Conservation (phyloP, 2,888 invertebrate genomes). For the Cerastis leucographa region DNA sequence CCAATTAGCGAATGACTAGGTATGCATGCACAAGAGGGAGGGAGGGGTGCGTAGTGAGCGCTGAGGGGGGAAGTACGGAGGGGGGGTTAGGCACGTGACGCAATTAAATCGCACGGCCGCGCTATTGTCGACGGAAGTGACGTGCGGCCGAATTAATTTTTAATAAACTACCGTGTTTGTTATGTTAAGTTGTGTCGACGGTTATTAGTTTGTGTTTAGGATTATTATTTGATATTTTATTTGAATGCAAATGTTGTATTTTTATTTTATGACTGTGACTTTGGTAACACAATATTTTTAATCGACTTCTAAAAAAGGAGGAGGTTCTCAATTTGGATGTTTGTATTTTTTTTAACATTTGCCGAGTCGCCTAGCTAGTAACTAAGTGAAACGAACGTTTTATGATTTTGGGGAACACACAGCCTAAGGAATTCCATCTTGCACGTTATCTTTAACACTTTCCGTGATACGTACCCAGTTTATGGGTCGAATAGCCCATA, state of each 20-base stretch:
- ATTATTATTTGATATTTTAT: conserved; percentile 8
- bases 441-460: too few species aligned
- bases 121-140: conserved; percentile 61
- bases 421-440: too few species aligned
- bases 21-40: not conserved
- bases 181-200: conserved; percentile 53
- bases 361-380: too few species aligned
- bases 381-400: too few species aligned
- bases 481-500: too few species aligned
- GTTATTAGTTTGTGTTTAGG: conserved; percentile 61
- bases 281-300: too few species aligned
- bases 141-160: conserved; percentile 65
- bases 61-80: not conserved
- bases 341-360: too few species aligned
- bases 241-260: not conserved
- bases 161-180: conserved; percentile 64
- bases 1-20: conserved; percentile 54
- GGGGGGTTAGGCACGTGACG: conserved; percentile 66
- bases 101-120: conserved; percentile 65
- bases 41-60: conserved; percentile 6
- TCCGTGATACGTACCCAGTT: too few species aligned
- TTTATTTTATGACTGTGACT: not conserved
- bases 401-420: too few species aligned
- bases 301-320: too few species aligned
- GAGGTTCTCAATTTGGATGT: too few species aligned